phyloP scores from a whole-genome alignment of 2,888 invertebrate species.

The Tryphoninae sp. region DNA sequence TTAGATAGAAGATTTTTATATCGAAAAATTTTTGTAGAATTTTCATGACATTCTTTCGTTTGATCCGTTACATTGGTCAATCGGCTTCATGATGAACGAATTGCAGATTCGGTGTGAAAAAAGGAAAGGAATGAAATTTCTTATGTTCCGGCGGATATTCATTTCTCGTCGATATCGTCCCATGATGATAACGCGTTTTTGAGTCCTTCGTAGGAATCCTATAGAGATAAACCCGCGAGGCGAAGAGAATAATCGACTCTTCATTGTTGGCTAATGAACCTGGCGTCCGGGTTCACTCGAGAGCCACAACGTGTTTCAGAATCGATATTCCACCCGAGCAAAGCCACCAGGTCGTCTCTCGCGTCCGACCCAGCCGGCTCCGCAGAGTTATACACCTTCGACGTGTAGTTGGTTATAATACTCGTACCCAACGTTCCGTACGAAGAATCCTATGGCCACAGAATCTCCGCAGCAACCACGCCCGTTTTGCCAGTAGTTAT shows the following conservation, averaged over 20 bases:
- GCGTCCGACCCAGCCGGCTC: slow-evolving; percentile 6
- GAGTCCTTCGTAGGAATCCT: slow-evolving; percentile 42
- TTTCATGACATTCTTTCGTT: neutral
- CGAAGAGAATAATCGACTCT: slow-evolving; percentile 60
- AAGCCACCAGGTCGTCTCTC: slow-evolving; percentile 37
- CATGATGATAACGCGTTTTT: slow-evolving; percentile 13
- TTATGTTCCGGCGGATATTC: neutral
- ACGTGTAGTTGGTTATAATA: slow-evolving; percentile 30
- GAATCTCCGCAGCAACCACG: slow-evolving; percentile 43
- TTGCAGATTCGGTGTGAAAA: neutral
- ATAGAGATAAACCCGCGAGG: slow-evolving; percentile 49
- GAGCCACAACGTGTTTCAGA: slow-evolving; percentile 52
- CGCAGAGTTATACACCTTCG: slow-evolving; percentile 31
- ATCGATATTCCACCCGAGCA: slow-evolving; percentile 55
- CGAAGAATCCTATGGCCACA: slow-evolving; percentile 47
- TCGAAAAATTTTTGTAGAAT: no score
- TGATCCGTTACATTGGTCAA: no score
- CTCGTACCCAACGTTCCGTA: slow-evolving; percentile 4
- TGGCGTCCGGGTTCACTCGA: slow-evolving; percentile 60
- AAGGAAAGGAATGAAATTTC: neutral
- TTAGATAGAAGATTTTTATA: no score
- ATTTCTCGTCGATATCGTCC: slow-evolving; percentile 30
- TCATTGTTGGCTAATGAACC: slow-evolving; percentile 63
- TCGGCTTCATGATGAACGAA: neutral
- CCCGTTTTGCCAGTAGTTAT: slow-evolving; percentile 33